phyloP scores from a whole-genome alignment of 2,888 invertebrate genomes.

The Opisthograptis luteolata region DNA sequence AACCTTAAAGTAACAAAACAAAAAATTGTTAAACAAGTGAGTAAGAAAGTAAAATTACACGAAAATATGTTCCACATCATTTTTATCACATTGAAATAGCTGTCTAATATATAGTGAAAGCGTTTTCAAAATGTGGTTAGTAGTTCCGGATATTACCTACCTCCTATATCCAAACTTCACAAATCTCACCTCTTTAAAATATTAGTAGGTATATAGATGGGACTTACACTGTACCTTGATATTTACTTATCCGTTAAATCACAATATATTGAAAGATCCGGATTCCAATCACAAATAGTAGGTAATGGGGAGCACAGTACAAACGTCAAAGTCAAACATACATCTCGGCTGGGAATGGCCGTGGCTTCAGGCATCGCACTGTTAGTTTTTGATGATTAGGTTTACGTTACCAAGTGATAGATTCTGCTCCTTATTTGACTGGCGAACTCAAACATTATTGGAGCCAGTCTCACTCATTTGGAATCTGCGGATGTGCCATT shows the following conservation, averaged over 20 bases:
- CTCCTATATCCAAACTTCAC: too few relatives aligned
- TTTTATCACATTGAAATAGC: too few relatives aligned
- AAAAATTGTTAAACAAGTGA: too few relatives aligned
- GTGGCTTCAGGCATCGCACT: conserved; percentile 40
- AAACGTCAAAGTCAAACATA: conserved; percentile 52
- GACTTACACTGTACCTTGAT: not conserved
- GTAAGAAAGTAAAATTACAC: too few relatives aligned
- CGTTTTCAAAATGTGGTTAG: too few relatives aligned
- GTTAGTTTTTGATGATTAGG: conserved; percentile 69
- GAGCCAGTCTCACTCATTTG: conserved; percentile 37
- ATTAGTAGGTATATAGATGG: too few relatives aligned
- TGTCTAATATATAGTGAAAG: too few relatives aligned
- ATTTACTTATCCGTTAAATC: conserved; percentile 15
- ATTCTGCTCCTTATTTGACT: conserved; percentile 55
- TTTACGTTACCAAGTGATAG: conserved; percentile 61
- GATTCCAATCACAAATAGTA: conserved; percentile 43
- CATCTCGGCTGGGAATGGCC: conserved; percentile 48
- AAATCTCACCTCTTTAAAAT: not conserved
- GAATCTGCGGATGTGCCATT: conserved; percentile 33
- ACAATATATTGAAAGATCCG: conserved; percentile 33
- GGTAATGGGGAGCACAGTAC: conserved; percentile 33
- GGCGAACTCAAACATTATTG: conserved; percentile 48
- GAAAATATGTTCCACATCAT: too few relatives aligned
- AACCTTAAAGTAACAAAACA: too few relatives aligned
- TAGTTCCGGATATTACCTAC: too few relatives aligned